These are phyloP conservation scores for Henicopernis longicauda DNA, from an alignment of 2,113 vertebrate species.

Conservation along the genomic window DNA sequence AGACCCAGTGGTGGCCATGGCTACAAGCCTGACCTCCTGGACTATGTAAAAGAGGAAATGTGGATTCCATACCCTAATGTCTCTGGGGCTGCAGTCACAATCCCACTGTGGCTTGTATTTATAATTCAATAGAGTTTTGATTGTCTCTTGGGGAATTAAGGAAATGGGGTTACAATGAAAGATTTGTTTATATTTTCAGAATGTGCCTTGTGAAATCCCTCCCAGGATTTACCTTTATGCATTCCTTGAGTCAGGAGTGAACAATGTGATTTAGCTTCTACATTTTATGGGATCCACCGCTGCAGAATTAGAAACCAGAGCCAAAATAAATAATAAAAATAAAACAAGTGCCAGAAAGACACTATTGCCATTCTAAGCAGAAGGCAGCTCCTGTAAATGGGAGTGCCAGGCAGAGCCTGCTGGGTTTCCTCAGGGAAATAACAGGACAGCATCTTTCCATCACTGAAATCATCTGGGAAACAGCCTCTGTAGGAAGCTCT, in stretches of 20 bases:
- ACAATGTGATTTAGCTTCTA: not conserved
- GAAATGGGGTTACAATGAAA: not conserved
- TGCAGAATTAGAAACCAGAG: not conserved
- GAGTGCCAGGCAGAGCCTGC: not conserved
- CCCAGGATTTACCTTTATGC: not conserved
- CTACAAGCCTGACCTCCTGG: not conserved
- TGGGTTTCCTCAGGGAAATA: not conserved
- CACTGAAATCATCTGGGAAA: not conserved
- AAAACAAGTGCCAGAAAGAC: not conserved
- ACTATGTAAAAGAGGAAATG: not conserved
- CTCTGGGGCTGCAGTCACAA: not conserved
- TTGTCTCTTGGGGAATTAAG: not conserved
- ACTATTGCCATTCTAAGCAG: not conserved
- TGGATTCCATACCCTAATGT: accelerated
- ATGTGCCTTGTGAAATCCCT: not conserved
- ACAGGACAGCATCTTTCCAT: slow-evolving; percentile 16
- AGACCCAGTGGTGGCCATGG: not conserved
- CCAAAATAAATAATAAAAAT: slow-evolving; percentile 40
- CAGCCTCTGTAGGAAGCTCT: not conserved
- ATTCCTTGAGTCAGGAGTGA: not conserved
- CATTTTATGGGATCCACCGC: not conserved
- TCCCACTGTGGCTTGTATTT: accelerated
- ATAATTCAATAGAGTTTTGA: not conserved
- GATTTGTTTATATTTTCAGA: not conserved
- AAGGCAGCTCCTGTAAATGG: not conserved